These are phyloP conservation scores for Entelurus aequoreus DNA, from an alignment of 2,113 vertebrate species.

Conservation along the genomic window DNA sequence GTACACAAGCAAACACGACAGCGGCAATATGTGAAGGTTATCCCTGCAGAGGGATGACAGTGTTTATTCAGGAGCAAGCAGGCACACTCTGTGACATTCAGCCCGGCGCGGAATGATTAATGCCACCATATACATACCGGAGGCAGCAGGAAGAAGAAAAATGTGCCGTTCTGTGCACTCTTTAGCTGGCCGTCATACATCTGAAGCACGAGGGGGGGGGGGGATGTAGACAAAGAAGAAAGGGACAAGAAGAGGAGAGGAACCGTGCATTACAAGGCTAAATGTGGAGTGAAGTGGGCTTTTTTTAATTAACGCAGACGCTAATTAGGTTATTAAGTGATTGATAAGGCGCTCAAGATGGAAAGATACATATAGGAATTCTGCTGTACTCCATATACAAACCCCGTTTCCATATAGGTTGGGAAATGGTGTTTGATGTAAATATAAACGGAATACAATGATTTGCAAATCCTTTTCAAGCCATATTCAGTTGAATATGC, in stretches of 20 bases:
- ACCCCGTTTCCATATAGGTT: no score
- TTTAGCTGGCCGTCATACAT: not conserved
- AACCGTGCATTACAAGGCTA: constrained; percentile 22
- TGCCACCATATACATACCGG: constrained; percentile 55
- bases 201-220: not conserved
- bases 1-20: constrained; percentile 25
- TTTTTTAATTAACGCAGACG: constrained; percentile 58
- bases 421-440: no score
- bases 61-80: constrained; percentile 67
- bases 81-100: constrained; percentile 64
- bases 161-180: not conserved
- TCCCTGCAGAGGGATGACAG: constrained; percentile 61
- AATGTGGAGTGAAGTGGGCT: constrained; percentile 43
- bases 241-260: constrained; percentile 14
- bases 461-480: no score
- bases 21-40: constrained; percentile 64
- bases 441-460: no score
- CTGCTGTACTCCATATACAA: no score
- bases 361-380: no score
- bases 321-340: constrained; percentile 56
- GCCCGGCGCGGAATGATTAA: constrained; percentile 63
- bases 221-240: not conserved
- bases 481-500: no score
- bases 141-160: constrained; percentile 34
- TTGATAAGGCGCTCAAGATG: constrained; percentile 2